A percentile compares a stretch with the other conserved stretches of the same genome.
These are phyloP conservation scores for Meles meles DNA, from an alignment of 2,113 vertebrate species.

Conservation along the genomic window DNA sequence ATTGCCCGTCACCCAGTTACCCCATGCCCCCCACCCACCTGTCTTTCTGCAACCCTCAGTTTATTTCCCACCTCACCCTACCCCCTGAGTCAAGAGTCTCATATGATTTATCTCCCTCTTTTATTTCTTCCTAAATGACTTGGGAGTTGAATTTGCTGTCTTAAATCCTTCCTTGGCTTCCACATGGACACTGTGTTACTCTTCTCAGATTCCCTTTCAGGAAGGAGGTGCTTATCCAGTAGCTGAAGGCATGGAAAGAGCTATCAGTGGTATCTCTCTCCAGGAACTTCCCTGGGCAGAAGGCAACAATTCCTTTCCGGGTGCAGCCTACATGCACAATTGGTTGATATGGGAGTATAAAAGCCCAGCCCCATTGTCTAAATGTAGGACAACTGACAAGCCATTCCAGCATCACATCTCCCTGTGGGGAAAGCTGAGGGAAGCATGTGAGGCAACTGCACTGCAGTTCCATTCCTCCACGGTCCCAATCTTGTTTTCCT, in stretches of 20 bases:
- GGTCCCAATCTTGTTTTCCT: rapidly evolving
- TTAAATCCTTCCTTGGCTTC: not conserved
- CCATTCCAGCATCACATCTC: not conserved
- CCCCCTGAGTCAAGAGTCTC: not conserved
- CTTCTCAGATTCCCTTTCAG: not conserved
- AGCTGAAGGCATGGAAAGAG: not conserved
- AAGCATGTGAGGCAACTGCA: not conserved
- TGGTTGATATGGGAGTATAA: not conserved
- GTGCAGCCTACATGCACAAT: not conserved
- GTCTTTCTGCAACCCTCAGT: not conserved
- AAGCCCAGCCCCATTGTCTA: not conserved
- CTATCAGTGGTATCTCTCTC: not conserved
- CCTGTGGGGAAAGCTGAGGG: not conserved
- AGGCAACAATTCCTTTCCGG: rapidly evolving
- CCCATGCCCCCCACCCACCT: not conserved
- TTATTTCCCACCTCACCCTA: not conserved
- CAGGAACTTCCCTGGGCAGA: not conserved
- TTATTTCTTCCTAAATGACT: not conserved
- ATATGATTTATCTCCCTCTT: not conserved
- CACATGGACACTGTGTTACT: not conserved
- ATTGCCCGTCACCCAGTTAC: not conserved
- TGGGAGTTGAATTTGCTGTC: not conserved
- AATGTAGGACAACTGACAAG: not conserved
- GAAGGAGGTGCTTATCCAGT: not conserved
- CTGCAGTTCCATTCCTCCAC: not conserved